A percentile compares a stretch with the other conserved stretches of the same genome.
These are phyloP conservation scores for Corythornis cristatus DNA, from an alignment of 2,113 vertebrate species.

Conservation along the genomic window DNA sequence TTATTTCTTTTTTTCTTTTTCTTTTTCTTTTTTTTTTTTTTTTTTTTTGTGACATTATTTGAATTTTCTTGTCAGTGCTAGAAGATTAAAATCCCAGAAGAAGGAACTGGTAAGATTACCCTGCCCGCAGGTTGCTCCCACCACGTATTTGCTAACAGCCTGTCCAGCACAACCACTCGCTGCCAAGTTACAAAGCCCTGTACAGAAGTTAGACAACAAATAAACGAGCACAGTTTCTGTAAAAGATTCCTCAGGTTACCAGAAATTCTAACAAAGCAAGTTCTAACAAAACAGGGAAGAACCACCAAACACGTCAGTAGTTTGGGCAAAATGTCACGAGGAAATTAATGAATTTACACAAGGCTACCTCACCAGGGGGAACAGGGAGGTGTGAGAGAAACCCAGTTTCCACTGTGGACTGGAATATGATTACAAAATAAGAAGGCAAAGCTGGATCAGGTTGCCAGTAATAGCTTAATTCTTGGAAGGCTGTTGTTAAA, in stretches of 20 bases:
- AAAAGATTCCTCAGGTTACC: background rate
- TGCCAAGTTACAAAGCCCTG: background rate
- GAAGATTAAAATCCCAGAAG: background rate
- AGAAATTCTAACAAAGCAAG: background rate
- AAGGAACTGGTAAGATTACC: background rate
- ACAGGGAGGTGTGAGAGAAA: background rate
- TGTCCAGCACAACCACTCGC: background rate
- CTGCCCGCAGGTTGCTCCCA: background rate
- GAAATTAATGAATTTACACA: background rate
- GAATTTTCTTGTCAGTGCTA: background rate
- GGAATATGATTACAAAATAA: constrained; percentile 31
- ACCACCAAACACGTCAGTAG: background rate
- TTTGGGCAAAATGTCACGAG: background rate
- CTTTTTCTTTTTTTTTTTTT: background rate
- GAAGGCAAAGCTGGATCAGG: background rate
- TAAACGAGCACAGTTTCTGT: background rate
- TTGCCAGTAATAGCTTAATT: constrained; percentile 15
- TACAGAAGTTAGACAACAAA: background rate
- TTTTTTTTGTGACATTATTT: background rate
- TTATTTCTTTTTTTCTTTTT: too few relatives aligned
- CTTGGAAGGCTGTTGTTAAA: constrained; percentile 31
- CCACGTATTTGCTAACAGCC: background rate
- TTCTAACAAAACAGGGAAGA: background rate
- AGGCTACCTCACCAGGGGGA: background rate
- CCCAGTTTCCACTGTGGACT: background rate